Base-by-base conservation (phyloP, 1,140 invertebrate genomes). In the Cydia fagiglandana region DNA sequence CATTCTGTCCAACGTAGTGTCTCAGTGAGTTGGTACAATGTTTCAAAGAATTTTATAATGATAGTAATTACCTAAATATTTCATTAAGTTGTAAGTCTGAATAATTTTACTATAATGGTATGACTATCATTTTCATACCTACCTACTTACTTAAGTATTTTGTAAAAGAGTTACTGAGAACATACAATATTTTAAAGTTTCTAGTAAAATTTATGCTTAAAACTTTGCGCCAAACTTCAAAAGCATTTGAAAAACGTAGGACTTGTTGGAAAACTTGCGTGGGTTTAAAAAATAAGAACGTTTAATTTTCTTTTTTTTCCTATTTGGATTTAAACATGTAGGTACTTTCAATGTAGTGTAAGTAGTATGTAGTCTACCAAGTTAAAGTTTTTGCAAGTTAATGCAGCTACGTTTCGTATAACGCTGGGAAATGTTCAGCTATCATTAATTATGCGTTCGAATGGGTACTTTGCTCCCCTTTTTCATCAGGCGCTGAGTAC, bases 401-500 rank as follows among this genome's bases (percentile, higher is more conserved):
- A 53, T 53, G 15, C n/a, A 53, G 47, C n/a, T 53, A 20, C 20
- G 17, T 12, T 9, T 20, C 17, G 17, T 9, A 61, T 24, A 7
- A 61, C 56, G 9, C 9, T 24, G 20, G n/a, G 9, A 24, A 61
- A 61, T 61, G 56, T 61, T 61, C 56, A 10, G 17, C 6, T 12
- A 24, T 20, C 20, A 61, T 61, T 24, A 61, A 61, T 61, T 61
- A 24, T 61, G 50, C 17, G 17, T 61, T 61, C 13, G 13, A 24
- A 24, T 24, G 7, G n/a, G 56, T 20, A 61, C 20, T 61, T 53
- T 61, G 20, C 20, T 61, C 20, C 20, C 56, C 6, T 24, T 61
- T 61, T 61, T 61, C 20, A 61, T 61, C 56, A 61, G 56, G 56
- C 20, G 56, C 56, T 61, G 56, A 61, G 4, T 24, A 20, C n/a